Base-by-base conservation (phyloP, 2,888 invertebrate genomes). In the Chloroclystis v-ata region DNA sequence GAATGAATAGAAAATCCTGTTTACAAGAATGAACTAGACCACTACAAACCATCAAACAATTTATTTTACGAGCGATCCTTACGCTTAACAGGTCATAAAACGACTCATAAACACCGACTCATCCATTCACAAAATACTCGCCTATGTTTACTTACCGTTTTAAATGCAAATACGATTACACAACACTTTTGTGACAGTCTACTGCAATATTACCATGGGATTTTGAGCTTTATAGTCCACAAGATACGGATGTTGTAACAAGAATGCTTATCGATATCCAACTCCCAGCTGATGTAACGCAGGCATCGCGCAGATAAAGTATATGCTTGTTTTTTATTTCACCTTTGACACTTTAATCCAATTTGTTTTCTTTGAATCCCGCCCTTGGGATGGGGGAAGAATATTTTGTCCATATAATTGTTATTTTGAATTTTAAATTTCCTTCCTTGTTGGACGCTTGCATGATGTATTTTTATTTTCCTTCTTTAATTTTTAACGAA, bases 341-440 rank as follows among this genome's bases (percentile, higher is more conserved):
- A 86, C 83, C 86, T 87, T 86, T 87, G 86, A 86, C 85, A 86
- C 74, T 85, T 84, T 85, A 86, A 87, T 87, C 85, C 82, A 86
- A 86, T 87, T 87, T 85, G 82, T 83, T 85, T 35, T 82, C 70
- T 77, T 80, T 79, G 70, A 74, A 83, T 79, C 63, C 69, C 65
- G 64, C 87, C 80, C 85, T 56, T 56, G 85, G 83, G 87, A 85
- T 62, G 57, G 79, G 83, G 84, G 78, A 75, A 75, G 72, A 76
- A 59, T 73, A 75, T 69, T 73, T 76, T 72, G 63, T 74, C 71
- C 70, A 81, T 75, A 83, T 86, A 85, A 87, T 86, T 85, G 78
- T 82, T 78, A 78, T 80, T 82, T 78, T 72, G 74, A 81, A 76
- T 82, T 80, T 78, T 60, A 75, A 78, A 68, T 72, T 73, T 69